Percentiles rank a stretch among this genome's conserved stretches.
Conservation (phyloP, 2,888 invertebrate species). For the Malachius bipustulatus region DNA sequence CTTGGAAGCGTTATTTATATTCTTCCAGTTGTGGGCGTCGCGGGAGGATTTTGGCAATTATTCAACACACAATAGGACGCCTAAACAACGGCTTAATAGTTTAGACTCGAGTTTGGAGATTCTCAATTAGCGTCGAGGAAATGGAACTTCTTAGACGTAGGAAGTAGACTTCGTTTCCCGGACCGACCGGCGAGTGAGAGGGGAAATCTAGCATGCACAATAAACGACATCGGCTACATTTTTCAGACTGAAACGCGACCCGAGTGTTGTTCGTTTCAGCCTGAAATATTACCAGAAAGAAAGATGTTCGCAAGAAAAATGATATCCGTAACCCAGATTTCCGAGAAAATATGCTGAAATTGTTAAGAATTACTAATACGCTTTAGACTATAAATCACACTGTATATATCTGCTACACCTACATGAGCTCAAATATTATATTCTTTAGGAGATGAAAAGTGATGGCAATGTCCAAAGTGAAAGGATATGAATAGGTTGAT, state of each 20-base stretch:
- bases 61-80: neutral
- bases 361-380: slow-evolving; percentile 14
- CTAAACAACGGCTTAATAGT: neutral
- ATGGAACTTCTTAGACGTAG: neutral
- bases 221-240: slow-evolving; percentile 30
- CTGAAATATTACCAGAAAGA: slow-evolving; percentile 33
- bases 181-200: slow-evolving; percentile 20
- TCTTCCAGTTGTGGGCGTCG: neutral
- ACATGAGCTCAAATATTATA: no score
- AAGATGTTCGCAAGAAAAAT: slow-evolving; percentile 31
- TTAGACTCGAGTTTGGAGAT: no score
- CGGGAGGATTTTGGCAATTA: neutral
- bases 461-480: no score
- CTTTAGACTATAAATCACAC: slow-evolving; percentile 1
- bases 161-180: neutral
- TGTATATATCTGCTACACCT: no score
- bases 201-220: slow-evolving; percentile 28
- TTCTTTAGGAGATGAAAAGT: no score
- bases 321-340: slow-evolving; percentile 30
- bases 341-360: slow-evolving; percentile 27
- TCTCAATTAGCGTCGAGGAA: neutral
- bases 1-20: slow-evolving; percentile 1
- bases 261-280: slow-evolving; percentile 33
- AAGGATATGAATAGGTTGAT: no score
- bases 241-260: slow-evolving; percentile 32